Evolutionary conservation across 2,888 invertebrate genomes (phyloP), one percentile per base, ranked within the genome.

Genomic region (Branchellion lobata): DNA sequence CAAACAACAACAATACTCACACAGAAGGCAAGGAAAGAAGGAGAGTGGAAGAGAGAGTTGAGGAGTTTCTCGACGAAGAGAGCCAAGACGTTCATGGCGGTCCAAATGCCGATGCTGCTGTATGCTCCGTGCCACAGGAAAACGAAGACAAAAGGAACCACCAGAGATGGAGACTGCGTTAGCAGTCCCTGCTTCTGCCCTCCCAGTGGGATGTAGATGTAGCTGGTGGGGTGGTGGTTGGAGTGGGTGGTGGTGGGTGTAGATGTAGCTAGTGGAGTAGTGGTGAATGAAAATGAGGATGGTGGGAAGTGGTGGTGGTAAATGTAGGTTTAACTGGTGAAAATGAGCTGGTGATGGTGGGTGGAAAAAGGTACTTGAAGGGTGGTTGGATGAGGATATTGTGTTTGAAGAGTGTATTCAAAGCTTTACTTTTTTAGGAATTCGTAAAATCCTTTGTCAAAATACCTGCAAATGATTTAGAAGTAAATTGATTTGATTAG

Each of bases 141-240:
- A 24, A 72, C 72, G 33, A 72, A 72, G n/a, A 29, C 40, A 29
- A 72, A 72, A 21, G 72, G 47, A 3, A 27, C 47, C 36, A 72
- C 1, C 2, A 47, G 47, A 24, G 72, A 34, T 5, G 36, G 14
- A 24, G 24, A n/a, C 36, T 33, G 72, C n/a, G 8, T 72, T 5
- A 31, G 21, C 29, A 24, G 31, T 5, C 69, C 69, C 21, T 24
- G 29, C n/a, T 36, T 72, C 27, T 36, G 36, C 24, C 72, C 72
- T 36, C 72, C 72, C 72, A 72, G 36, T 0, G 72, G 72, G n/a
- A 72, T 72, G 40, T 72, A 72, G 47, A 72, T 36, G 72, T 72
- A n/a, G n/a, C 72, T 72, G 69, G 31, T 0, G 1, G 18, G 47
- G 47, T 47, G 47, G 47, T 47, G 5, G 61, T 5, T 57, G 61